Evolutionary conservation across 2,888 invertebrate species (phyloP).

Genomic region (Ischnus inquisitorius): DNA sequence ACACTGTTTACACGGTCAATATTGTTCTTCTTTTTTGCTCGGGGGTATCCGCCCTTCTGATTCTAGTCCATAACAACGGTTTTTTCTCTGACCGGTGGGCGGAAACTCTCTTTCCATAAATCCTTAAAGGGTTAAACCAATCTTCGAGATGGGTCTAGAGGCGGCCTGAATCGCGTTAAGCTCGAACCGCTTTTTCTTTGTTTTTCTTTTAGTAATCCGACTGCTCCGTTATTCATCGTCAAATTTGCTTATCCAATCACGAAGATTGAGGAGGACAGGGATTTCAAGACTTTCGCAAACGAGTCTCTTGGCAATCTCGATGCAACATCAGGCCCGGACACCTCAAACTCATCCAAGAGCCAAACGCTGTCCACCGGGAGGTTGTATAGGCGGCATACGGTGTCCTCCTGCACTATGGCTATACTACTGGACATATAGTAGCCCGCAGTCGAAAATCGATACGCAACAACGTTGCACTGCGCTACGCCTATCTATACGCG

Average conservation of each 20-base stretch:
- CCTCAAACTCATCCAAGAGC: slow-evolving; percentile 58
- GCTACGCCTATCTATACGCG: slow-evolving; percentile 55
- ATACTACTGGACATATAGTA: slow-evolving; percentile 59
- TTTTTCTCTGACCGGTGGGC: no score
- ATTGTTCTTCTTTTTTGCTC: no score
- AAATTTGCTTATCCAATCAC: slow-evolving; percentile 15
- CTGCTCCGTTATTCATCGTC: neutral
- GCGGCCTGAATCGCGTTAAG: neutral
- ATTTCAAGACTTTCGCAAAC: slow-evolving; percentile 4
- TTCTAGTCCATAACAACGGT: no score
- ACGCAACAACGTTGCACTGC: slow-evolving; percentile 69
- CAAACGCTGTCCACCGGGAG: slow-evolving; percentile 49
- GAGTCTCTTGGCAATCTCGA: slow-evolving; percentile 39
- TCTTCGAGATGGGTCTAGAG: neutral
- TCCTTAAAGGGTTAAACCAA: neutral
- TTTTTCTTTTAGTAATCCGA: neutral
- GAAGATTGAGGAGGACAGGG: slow-evolving; percentile 15
- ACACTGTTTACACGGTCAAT: no score
- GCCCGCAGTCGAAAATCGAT: slow-evolving; percentile 68
- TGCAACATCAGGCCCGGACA: slow-evolving; percentile 42
- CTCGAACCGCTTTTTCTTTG: neutral
- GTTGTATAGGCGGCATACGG: slow-evolving; percentile 60
- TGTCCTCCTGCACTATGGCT: slow-evolving; percentile 55
- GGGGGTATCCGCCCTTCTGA: no score
- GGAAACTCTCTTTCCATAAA: no score